phyloP scores from a whole-genome alignment of 2,888 invertebrate genomes.

The Hypena proboscidalis region DNA sequence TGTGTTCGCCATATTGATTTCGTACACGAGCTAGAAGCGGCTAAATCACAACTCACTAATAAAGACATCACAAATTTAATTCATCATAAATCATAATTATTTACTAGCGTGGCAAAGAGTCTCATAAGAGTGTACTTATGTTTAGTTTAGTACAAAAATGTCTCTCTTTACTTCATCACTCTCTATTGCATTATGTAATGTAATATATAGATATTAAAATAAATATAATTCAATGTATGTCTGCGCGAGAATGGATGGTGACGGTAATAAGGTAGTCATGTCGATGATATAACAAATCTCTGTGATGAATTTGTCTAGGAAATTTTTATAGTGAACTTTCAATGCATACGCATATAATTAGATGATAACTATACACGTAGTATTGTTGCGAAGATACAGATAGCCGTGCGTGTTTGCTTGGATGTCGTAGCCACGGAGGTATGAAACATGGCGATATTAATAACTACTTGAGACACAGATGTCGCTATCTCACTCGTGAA shows the following conservation, averaged over 20 bases:
- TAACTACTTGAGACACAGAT: too few species aligned
- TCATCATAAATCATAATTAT: constrained; percentile 52
- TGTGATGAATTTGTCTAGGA: constrained; percentile 81
- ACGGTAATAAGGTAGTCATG: constrained; percentile 65
- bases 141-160: constrained; percentile 82
- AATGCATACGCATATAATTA: constrained; percentile 65
- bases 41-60: constrained; percentile 67
- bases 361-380: constrained; percentile 48
- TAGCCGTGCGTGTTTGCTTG: constrained; percentile 41
- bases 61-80: constrained; percentile 76
- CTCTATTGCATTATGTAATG: constrained; percentile 76
- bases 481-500: too few species aligned
- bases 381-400: constrained; percentile 55
- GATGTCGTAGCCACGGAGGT: constrained; percentile 27
- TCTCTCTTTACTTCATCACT: constrained; percentile 83
- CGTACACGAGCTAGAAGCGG: constrained; percentile 45
- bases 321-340: constrained; percentile 65
- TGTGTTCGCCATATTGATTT: constrained; percentile 38
- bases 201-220: constrained; percentile 69
- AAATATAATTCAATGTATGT: constrained; percentile 63
- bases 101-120: constrained; percentile 68
- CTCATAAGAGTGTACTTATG: constrained; percentile 80
- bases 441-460: too few species aligned
- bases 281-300: constrained; percentile 75
- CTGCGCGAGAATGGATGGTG: constrained; percentile 72